Base-by-base conservation (phyloP, 2,888 invertebrate species). In the Nipponacmea schrenckii region DNA sequence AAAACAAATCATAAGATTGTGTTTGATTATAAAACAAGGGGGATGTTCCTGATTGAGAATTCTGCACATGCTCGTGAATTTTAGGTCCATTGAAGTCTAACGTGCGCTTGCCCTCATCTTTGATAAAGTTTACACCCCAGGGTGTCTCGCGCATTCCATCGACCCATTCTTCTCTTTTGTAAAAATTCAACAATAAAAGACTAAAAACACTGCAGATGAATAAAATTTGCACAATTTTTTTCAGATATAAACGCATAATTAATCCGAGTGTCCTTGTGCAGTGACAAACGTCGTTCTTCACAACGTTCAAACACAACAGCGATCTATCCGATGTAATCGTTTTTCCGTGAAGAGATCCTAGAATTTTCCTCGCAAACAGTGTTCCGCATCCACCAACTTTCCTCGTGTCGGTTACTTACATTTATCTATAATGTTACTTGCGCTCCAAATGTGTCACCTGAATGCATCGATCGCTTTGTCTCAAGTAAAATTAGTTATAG, bases 121-220 rank as follows among this genome's bases (percentile, higher is more conserved):
- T 64, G 64, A 74, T 70, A 64, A 77, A 76, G 50, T 73, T 62
- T 15, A 64, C 62, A 20, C 77, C 69, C 73, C 70, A 73, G 8
- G 69, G 71, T 10, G 69, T 64, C 14, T 50, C 67, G 20, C 56
- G 76, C 75, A 75, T 76, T n/a, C 73, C 79, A 1, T 74, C 69
- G 8, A 77, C 44, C 81, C 79, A 79, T 8, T 78, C 46, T 56
- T 79, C 75, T 15, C 80, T 78, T 45, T 80, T 79, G 71, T 82
- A 81, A 14, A 81, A 69, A 65, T 82, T 82, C 26, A 83, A 75
- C 26, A 77, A 71, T 10, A 82, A 39, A 24, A 79, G 67, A 46
- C 79, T 63, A 62, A 78, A 68, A 20, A 79, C 73, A 46, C 77
- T 73, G 10, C 74, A 65, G 1, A 75, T 70, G 26, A 82, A 62